phyloP scores from a whole-genome alignment of 2,888 invertebrate genomes.

The Meandrusa payeni region DNA sequence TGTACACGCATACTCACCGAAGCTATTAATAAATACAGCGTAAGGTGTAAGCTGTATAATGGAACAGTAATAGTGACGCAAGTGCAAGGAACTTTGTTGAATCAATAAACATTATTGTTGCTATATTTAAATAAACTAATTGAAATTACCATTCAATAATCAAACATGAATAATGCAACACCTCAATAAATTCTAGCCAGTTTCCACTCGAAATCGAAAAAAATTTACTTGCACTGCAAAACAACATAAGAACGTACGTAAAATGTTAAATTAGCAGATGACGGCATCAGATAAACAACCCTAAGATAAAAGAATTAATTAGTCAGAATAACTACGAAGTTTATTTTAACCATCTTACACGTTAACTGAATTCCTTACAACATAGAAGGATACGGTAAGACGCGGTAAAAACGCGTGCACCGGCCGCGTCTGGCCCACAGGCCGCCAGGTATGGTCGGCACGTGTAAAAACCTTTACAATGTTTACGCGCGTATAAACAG shows the following conservation, averaged over 20 bases:
- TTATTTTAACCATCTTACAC: conserved; percentile 22
- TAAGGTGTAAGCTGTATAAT: no score
- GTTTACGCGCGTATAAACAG: conserved; percentile 7
- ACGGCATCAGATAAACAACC: conserved; percentile 9
- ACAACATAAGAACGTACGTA: conserved; percentile 5
- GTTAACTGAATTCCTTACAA: conserved; percentile 18
- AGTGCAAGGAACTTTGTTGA: no score
- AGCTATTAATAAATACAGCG: no score
- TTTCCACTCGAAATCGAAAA: no score
- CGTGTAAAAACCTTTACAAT: conserved; percentile 16
- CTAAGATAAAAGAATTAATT: conserved; percentile 18
- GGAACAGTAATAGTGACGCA: no score
- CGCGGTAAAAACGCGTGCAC: conserved; percentile 9
- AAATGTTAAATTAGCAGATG: conserved; percentile 9
- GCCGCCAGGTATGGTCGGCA: conserved; percentile 5
- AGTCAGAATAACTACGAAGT: conserved; percentile 13
- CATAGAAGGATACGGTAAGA: conserved; percentile 8
- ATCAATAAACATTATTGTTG: no score
- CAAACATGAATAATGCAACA: no score
- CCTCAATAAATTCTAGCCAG: no score
- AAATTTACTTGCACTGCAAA: no score
- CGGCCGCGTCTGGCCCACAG: conserved; percentile 4
- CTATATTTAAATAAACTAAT: no score
- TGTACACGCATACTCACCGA: no score
- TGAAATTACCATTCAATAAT: no score